Conservation (phyloP, 1,140 invertebrate species). For the Scaptomyza graminum region DNA sequence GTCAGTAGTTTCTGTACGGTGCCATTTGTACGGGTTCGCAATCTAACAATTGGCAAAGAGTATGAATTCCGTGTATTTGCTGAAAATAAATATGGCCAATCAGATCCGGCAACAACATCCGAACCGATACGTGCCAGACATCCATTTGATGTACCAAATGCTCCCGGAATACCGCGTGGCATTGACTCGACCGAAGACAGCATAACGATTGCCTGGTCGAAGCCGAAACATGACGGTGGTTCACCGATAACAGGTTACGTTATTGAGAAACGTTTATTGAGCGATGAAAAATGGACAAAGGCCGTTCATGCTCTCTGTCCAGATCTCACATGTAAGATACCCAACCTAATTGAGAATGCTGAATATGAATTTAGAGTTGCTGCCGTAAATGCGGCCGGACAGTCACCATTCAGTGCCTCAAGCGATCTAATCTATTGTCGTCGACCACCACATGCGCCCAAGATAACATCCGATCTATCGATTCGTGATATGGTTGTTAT, state of each 20-base stretch:
- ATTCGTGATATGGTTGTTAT: conserved; percentile 97
- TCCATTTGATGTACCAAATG: conserved; percentile 97
- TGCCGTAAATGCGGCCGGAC: conserved; percentile 97
- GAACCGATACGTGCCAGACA: conserved; percentile 96
- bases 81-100: conserved; percentile 98
- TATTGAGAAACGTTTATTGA: conserved; percentile 95
- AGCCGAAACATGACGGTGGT: conserved; percentile 96
- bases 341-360: conserved; percentile 95
- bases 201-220: conserved; percentile 96
- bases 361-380: conserved; percentile 99
- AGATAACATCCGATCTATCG: conserved; percentile 96
- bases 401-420: conserved; percentile 94
- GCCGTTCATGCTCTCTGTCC: conserved; percentile 92
- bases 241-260: conserved; percentile 95
- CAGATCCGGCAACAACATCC: conserved; percentile 94
- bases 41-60: conserved; percentile 93
- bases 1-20: conserved; percentile 96
- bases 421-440: conserved; percentile 95
- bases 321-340: conserved; percentile 92
- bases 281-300: conserved; percentile 96
- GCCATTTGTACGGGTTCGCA: conserved; percentile 94
- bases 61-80: conserved; percentile 99
- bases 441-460: conserved; percentile 93
- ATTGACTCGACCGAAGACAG: conserved; percentile 96
- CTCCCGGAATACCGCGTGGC: conserved; percentile 93